A percentile compares a stretch with the other conserved stretches of the same genome.
Evolutionary conservation across 2,113 vertebrate genomes (phyloP).

Genomic region (Embiotoca jacksoni): DNA sequence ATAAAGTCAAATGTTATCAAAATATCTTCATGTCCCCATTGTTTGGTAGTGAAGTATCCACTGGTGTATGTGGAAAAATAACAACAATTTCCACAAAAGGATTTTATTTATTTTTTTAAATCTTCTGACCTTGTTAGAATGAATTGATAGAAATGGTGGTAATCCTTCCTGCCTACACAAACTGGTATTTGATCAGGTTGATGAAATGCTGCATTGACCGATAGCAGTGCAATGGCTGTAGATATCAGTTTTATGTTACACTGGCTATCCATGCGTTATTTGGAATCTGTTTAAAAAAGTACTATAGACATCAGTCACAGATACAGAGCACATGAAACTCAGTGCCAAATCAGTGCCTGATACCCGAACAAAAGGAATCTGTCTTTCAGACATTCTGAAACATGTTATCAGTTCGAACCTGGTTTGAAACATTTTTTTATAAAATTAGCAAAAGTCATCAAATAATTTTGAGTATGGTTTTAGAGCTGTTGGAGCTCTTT

Average conservation of each 20-base stretch:
- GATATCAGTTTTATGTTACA: neutral
- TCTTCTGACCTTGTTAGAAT: neutral
- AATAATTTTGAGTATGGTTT: neutral
- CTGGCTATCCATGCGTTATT: neutral
- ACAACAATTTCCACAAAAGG: neutral
- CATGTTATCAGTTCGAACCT: neutral
- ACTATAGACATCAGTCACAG: too few species aligned
- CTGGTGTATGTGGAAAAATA: too few species aligned
- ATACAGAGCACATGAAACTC: neutral
- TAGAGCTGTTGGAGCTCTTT: neutral
- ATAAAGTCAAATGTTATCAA: neutral
- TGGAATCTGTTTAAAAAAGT: neutral
- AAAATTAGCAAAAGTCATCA: neutral
- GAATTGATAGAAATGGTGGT: neutral
- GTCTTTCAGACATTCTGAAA: neutral
- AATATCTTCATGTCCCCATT: neutral
- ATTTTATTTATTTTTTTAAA: neutral
- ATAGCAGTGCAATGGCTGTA: too few species aligned
- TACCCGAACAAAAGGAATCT: conserved; percentile 3
- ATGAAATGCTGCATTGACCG: too few species aligned
- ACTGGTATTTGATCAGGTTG: too few species aligned
- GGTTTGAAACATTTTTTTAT: neutral
- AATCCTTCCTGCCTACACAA: too few species aligned
- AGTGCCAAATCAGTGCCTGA: neutral
- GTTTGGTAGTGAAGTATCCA: neutral